Base-by-base conservation (phyloP, 2,797 vertebrate genomes). In the Dendrocincla fuliginosa region DNA sequence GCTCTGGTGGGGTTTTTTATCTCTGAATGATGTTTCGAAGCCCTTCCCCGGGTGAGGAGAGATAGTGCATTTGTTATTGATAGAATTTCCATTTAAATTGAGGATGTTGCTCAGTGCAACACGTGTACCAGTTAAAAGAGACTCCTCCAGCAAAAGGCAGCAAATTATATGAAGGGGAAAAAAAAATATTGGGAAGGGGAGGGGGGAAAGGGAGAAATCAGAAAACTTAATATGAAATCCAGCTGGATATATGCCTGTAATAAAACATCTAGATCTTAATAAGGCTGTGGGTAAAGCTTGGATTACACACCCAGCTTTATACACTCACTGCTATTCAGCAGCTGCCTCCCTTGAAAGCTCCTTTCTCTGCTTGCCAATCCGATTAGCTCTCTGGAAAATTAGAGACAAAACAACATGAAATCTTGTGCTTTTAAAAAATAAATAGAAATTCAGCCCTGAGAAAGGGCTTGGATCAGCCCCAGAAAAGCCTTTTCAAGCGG, bases 11-110 rank as follows among this genome's bases (percentile, higher is more conserved):
- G 2, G 8, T 56, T 44, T 69, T 37, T 35, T 10, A 46, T 33
- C 61, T 84, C 82, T 42, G 20, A 75, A 47, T 39, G 61, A 25
- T 91, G 69, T 92, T 84, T 90, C 76, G 55, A 24, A 94, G 47
- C 76, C 47, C 15, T 81, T 92, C 59, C 84, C 82, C 0, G 1
- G 30, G 61, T 3, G 28, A 78, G 71, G 63, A 59, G 59, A 89
- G 75, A 87, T 16, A 76, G 50, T 23, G 41, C 52, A 61, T 95
- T 91, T 90, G 91, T 91, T 95, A 80, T 37, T 61, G 94, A 63
- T 13, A 65, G 87, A 83, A 97, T 97, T 97, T 90, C 93, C 93
- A 95, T 96, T 95, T 94, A 94, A 96, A 95, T 95, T 52, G 95
- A 89, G 84, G 80, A 71, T 74, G 92, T 25, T 90, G 53, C 93